Evolutionary conservation across 2,113 vertebrate genomes (phyloP).

Genomic region (Pelecanoides urinatrix): DNA sequence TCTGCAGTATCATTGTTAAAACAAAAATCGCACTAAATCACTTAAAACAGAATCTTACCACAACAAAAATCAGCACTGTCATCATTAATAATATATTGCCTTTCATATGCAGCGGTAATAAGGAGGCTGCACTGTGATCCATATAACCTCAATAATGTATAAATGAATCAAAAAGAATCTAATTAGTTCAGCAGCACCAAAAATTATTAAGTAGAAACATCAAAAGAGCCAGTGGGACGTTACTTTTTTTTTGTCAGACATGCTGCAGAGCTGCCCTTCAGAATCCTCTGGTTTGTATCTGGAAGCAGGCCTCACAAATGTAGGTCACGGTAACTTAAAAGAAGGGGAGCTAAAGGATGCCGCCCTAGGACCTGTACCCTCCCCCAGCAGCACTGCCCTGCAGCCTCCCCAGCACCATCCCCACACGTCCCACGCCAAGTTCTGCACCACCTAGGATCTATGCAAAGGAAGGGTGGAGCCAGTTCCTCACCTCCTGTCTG

Average conservation of each 20-base stretch:
- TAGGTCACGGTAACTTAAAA: neutral
- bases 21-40: neutral
- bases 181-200: constrained; percentile 24
- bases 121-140: neutral
- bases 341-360: neutral
- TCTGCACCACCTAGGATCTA: neutral
- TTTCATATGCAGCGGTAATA: constrained; percentile 20
- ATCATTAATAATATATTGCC: neutral
- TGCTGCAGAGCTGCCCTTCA: neutral
- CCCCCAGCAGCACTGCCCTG: neutral
- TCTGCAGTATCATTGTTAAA: neutral
- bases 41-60: neutral
- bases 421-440: neutral
- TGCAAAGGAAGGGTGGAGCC: constrained; percentile 40
- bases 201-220: constrained; percentile 28
- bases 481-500: neutral
- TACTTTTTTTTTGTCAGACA: neutral
- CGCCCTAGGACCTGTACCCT: accelerated
- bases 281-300: neutral
- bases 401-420: neutral
- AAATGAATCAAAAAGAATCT: constrained; percentile 35
- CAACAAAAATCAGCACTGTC: neutral
- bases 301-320: neutral
- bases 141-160: neutral
- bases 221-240: neutral